Evolutionary conservation across 2,888 invertebrate genomes (phyloP), one percentile per base, ranked within the genome.

Genomic region (Dyspetes luteomarginatus): DNA sequence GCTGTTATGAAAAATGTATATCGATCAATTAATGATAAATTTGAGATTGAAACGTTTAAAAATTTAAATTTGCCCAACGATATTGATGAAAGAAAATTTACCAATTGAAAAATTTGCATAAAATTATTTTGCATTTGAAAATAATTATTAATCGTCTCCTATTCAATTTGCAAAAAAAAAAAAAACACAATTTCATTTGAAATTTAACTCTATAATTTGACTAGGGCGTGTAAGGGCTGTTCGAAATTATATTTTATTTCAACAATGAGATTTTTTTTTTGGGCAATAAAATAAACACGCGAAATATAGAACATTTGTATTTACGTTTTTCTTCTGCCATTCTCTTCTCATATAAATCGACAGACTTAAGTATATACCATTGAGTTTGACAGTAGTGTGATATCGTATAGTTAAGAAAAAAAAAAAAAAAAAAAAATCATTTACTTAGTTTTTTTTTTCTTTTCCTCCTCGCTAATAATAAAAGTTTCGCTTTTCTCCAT

Each of bases 231-330:
- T 2, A 1, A 36, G 7, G 36, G 5, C 12, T 36, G 5, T 36
- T 36, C 7, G 30, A 7, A 4, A 9, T 2, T 68, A 19, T 4
- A 9, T 22, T 24, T 68, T 52, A 7, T 12, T 24, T 24, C 9
- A 22, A 3, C 0, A n/a, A 12, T n/a, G 26, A 15, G 28, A 48
- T 12, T 28, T 41, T 9, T 69, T 45, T 45, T 45, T 3, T 48
- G 50, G 45, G 26, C 36, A 81, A 68, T 68, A 48, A 82, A 43
- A 30, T 73, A 76, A 83, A 85, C 78, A 76, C 68, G 71, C 80
- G 77, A 85, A 87, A 83, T 87, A 87, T 87, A 87, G 86, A 88
- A 87, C 86, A 85, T 86, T 83, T 88, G 85, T 88, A 88, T 89
- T 89, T 88, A 87, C 86, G 87, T 86, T 81, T 77, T 82, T 68